These are phyloP conservation scores for Hystrix brachyura DNA, from an alignment of 2,113 vertebrate genomes.

Conservation along the genomic window DNA sequence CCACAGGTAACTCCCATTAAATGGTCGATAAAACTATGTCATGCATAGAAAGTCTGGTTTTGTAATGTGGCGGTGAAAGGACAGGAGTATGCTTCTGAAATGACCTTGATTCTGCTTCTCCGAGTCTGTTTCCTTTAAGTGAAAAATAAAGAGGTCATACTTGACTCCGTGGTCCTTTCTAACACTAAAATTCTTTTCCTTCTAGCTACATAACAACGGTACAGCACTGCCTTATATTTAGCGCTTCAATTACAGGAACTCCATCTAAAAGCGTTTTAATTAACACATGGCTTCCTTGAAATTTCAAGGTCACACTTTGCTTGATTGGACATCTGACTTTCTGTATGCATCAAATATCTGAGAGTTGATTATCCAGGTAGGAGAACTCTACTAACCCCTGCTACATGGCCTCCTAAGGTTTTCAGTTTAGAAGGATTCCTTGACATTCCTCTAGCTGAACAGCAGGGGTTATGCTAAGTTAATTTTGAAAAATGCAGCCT, in stretches of 20 bases:
- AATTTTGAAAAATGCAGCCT: conserved; percentile 35
- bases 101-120: neutral
- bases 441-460: conserved; percentile 46
- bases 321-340: neutral
- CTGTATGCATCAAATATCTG: neutral
- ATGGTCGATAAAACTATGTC: neutral
- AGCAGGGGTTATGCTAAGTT: neutral
- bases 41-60: conserved; percentile 17
- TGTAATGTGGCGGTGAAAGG: neutral
- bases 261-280: conserved; percentile 38
- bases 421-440: conserved; percentile 34
- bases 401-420: neutral
- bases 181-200: conserved; percentile 40
- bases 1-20: neutral
- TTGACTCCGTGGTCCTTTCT: neutral
- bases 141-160: neutral
- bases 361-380: neutral
- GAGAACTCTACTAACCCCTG: neutral
- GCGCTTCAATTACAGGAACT: conserved; percentile 42
- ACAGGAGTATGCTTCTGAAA: neutral
- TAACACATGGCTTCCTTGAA: neutral
- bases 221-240: conserved; percentile 18
- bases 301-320: conserved; percentile 59
- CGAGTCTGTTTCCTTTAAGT: conserved; percentile 18
- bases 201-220: neutral